Conservation (phyloP, 2,888 invertebrate genomes). For the Tryphoninae sp. region DNA sequence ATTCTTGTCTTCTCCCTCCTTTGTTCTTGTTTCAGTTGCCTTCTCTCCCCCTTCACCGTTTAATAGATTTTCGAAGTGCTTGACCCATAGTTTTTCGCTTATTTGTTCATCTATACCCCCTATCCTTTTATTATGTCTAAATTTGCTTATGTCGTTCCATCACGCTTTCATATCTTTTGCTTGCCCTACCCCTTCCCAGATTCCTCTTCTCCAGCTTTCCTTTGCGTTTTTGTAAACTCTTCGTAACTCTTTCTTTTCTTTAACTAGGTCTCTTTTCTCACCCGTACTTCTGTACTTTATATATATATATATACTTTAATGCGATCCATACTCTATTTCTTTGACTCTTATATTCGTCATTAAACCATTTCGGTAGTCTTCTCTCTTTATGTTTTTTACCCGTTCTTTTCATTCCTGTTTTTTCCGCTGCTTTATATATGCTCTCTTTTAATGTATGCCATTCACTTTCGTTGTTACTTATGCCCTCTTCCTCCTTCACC, state of each 20-base stretch:
- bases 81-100: neutral
- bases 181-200: neutral
- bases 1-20: neutral
- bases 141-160: neutral
- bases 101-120: neutral
- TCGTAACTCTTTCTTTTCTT: conserved; percentile 1
- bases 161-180: neutral
- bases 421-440: neutral
- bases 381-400: neutral
- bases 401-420: neutral
- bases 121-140: neutral
- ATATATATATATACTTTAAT: neutral
- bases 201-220: neutral
- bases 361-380: neutral
- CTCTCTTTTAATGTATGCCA: neutral
- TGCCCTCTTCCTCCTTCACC: neutral
- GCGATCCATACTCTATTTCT: neutral
- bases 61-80: conserved; percentile 4
- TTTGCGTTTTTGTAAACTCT: neutral
- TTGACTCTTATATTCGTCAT: neutral
- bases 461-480: neutral
- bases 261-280: neutral
- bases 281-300: neutral
- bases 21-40: neutral
- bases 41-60: neutral